Percentiles rank a stretch among this genome's conserved stretches.
Conservation (phyloP, 2,888 invertebrate genomes). For the Macrosoma leucophasiata region DNA sequence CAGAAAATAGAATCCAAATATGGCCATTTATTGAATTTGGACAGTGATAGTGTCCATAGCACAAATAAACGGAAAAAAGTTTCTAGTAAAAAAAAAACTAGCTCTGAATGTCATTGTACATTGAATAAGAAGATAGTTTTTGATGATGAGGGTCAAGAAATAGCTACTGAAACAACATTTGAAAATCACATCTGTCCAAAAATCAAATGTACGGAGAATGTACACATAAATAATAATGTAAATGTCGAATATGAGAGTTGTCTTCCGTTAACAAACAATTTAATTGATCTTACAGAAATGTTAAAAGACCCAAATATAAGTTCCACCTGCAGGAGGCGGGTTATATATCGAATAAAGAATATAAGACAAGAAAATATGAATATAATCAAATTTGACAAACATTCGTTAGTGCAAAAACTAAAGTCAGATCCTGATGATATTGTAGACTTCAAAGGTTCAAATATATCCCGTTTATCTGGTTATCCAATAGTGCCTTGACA, state of each 20-base stretch:
- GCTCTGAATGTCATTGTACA: slow-evolving; percentile 40
- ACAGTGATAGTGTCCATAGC: slow-evolving; percentile 20
- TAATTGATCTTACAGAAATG: slow-evolving; percentile 38
- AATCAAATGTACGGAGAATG: slow-evolving; percentile 22
- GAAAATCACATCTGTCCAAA: slow-evolving; percentile 49
- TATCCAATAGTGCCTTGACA: slow-evolving; percentile 36
- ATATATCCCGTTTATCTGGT: slow-evolving; percentile 47
- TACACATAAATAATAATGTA: slow-evolving; percentile 27
- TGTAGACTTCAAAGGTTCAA: slow-evolving; percentile 53
- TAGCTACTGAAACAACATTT: slow-evolving; percentile 27
- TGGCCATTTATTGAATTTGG: slow-evolving; percentile 49
- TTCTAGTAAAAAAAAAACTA: slow-evolving; percentile 19
- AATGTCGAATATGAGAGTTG: slow-evolving; percentile 39
- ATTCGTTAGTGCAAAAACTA: slow-evolving; percentile 40
- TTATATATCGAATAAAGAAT: slow-evolving; percentile 45
- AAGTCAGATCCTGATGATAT: slow-evolving; percentile 47
- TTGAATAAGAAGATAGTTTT: slow-evolving; percentile 54
- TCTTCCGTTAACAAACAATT: slow-evolving; percentile 37
- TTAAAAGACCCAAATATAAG: slow-evolving; percentile 39
- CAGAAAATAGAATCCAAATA: slow-evolving; percentile 56
- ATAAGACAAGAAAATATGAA: slow-evolving; percentile 40
- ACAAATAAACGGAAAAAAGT: slow-evolving; percentile 14
- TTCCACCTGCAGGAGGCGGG: slow-evolving; percentile 36
- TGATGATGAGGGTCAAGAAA: slow-evolving; percentile 53
- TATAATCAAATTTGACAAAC: slow-evolving; percentile 46